Base-by-base conservation (phyloP, 2,888 invertebrate species). In the Apeira syringaria region DNA sequence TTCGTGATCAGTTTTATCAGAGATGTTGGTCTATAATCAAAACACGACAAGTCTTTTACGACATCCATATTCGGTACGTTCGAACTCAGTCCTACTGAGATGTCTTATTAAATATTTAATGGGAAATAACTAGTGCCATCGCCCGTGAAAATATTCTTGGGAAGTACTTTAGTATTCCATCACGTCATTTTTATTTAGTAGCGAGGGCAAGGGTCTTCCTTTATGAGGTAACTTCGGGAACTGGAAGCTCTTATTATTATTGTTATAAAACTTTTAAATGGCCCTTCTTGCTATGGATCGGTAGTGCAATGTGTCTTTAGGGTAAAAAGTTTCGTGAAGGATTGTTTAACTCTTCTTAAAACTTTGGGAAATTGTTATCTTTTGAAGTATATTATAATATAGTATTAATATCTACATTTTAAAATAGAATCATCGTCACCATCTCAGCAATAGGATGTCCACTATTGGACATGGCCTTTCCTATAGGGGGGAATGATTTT, bases 21-120 rank as follows among this genome's bases (percentile, higher is more conserved):
- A 15, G 4, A 3, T 4, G 15, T 4, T 4, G 5, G 11, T 2
- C 11, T 2, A 11, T 11, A 5, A 5, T 11, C 11, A 11, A 25
- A 25, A 31, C 13, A 10, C 7, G 2, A 24, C 38, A 38, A 17
- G 11, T 27, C 11, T 30, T 20, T 24, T 9, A 24, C 8, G 9
- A 9, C 8, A 24, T 24, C 24, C 8, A 24, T 24, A 24, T 27
- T 27, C 7, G 7, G 7, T 17, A 2, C 18, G 24, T 24, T 9
- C 4, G 9, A 20, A 13, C 24, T 17, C 29, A 25, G 12, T 10
- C n/a, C 5, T n/a, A 24, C 30, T 20, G 31, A 26, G 26, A 25
- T 11, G n/a, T 24, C 34, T 34, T 39, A 17, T 39, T 27, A 38
- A 35, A 39, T 33, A 45, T 45, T 30, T 20, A 45, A 30, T 18